Conservation (phyloP, 2,113 vertebrate genomes). For the Anseranas semipalmata region DNA sequence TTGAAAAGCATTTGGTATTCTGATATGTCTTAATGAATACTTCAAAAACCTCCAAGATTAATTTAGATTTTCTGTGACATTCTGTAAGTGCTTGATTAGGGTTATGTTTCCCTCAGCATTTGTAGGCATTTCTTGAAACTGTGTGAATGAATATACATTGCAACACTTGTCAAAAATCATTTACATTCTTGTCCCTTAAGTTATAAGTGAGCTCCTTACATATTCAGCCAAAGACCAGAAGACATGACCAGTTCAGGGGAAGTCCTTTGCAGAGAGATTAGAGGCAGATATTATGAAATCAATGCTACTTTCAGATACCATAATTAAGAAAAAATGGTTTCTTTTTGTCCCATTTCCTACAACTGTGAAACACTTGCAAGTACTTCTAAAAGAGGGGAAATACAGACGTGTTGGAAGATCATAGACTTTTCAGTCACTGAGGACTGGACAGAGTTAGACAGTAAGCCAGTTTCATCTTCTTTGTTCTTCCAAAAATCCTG, state of each 20-base stretch:
- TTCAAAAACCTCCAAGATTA: slow-evolving; percentile 3
- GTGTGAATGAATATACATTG: not conserved
- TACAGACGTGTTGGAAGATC: not conserved
- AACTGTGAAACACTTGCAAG: not conserved
- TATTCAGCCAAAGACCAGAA: not conserved
- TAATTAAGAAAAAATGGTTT: not conserved
- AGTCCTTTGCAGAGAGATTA: not conserved
- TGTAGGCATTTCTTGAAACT: not conserved
- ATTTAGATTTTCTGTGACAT: slow-evolving; percentile 11
- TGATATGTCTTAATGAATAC: slow-evolving; percentile 11
- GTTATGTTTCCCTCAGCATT: not conserved
- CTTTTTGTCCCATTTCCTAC: not conserved
- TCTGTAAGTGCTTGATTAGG: slow-evolving; percentile 31
- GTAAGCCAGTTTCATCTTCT: not conserved
- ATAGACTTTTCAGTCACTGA: not conserved
- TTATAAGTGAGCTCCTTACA: not conserved
- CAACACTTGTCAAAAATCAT: not conserved
- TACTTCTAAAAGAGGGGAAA: accelerated
- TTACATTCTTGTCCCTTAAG: not conserved
- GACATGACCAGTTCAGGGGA: not conserved
- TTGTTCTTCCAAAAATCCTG: too few relatives aligned
- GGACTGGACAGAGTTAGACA: not conserved
- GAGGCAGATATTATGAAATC: not conserved
- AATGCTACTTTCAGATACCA: not conserved
- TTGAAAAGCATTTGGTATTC: not conserved